Percentiles rank a stretch among this genome's conserved stretches.
phyloP scores from a whole-genome alignment of 2,797 vertebrate species.

The Hylomyscus alleni region DNA sequence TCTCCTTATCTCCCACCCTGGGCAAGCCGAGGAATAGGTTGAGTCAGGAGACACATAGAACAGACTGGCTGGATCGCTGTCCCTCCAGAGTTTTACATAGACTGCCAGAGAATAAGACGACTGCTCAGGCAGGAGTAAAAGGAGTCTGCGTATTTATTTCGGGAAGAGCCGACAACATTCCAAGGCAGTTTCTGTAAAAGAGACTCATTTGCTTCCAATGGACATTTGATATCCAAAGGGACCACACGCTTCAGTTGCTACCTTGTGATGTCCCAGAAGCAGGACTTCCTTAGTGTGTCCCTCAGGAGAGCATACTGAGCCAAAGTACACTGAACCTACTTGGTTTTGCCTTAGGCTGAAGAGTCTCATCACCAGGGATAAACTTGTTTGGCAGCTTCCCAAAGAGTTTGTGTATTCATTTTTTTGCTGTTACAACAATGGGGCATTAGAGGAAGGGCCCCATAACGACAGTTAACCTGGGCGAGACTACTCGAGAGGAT shows the following conservation, averaged over 20 bases:
- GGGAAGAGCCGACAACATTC: conserved; percentile 78
- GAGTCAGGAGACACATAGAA: neutral
- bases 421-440: neutral
- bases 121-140: conserved; percentile 36
- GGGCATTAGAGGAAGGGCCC: conserved; percentile 51
- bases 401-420: conserved; percentile 64
- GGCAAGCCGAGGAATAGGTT: accelerated
- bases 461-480: conserved; percentile 7
- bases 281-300: conserved; percentile 79
- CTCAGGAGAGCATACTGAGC: conserved; percentile 57
- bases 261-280: conserved; percentile 78
- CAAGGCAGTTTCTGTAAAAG: conserved; percentile 76
- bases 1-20: neutral
- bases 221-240: conserved; percentile 81
- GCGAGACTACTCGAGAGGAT: neutral
- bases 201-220: conserved; percentile 83
- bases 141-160: conserved; percentile 78
- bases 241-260: conserved; percentile 77
- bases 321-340: conserved; percentile 81
- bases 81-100: conserved; percentile 30
- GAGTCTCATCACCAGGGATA: conserved; percentile 78
- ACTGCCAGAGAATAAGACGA: conserved; percentile 67
- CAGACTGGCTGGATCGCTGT: neutral
- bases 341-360: conserved; percentile 81
- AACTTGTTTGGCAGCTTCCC: conserved; percentile 68